Percentiles rank a stretch among this genome's conserved stretches.
phyloP scores from a whole-genome alignment of 2,888 invertebrate species.

The Drosophila infuscata region DNA sequence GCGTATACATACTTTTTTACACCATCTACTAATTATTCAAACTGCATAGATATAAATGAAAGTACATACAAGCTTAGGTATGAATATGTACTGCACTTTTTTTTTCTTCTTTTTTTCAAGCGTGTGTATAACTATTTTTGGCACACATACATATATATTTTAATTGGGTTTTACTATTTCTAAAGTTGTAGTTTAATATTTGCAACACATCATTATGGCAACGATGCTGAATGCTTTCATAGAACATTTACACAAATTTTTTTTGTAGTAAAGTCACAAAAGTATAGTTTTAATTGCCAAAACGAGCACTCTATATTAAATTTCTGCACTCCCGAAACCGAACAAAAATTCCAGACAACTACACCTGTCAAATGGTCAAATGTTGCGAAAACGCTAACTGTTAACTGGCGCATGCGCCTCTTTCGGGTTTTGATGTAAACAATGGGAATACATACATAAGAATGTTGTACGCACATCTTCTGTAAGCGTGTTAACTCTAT shows the following conservation, averaged over 20 bases:
- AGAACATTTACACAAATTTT: slow-evolving; percentile 14
- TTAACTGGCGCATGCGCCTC: slow-evolving; percentile 61
- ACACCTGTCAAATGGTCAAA: slow-evolving; percentile 59
- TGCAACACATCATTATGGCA: neutral
- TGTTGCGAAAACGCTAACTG: slow-evolving; percentile 48
- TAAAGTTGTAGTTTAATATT: neutral
- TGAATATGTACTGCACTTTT: slow-evolving; percentile 15
- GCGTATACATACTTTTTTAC: slow-evolving; percentile 11
- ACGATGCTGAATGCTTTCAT: neutral
- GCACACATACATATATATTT: slow-evolving; percentile 15
- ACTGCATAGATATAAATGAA: slow-evolving; percentile 4
- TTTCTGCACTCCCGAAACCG: slow-evolving; percentile 54
- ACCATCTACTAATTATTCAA: neutral
- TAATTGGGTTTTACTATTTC: neutral
- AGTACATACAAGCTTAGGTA: slow-evolving; percentile 10
- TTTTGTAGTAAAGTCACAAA: neutral
- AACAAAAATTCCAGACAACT: slow-evolving; percentile 58
- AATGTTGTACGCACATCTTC: slow-evolving; percentile 1
- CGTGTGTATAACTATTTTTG: neutral
- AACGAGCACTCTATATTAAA: slow-evolving; percentile 46
- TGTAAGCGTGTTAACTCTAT: neutral
- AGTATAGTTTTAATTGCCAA: slow-evolving; percentile 1
- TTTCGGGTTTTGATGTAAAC: slow-evolving; percentile 57
- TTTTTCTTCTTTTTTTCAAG: neutral
- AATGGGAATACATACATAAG: slow-evolving; percentile 35